Evolutionary conservation across 2,113 vertebrate species (phyloP).

Genomic region (Acanthochromis polyacanthus): DNA sequence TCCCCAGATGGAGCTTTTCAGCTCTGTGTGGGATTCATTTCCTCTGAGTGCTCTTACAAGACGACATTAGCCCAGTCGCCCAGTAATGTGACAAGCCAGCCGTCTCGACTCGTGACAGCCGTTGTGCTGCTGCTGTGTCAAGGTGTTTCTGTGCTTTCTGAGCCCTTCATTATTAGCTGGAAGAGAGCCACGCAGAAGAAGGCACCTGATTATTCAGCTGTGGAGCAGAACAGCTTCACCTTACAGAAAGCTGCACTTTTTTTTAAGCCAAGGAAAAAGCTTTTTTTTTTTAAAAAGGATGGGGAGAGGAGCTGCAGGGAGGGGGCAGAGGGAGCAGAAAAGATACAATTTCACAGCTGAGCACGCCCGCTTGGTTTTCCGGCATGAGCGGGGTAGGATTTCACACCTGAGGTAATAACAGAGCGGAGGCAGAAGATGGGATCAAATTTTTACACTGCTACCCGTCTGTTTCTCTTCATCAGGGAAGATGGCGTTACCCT

Average conservation of each 20-base stretch:
- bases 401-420: conserved; percentile 81
- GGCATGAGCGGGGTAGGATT: conserved; percentile 65
- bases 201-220: conserved; percentile 47
- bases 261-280: conserved; percentile 27
- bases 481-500: conserved; percentile 46
- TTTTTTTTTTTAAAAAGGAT: conserved; percentile 3
- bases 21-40: conserved; percentile 25
- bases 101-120: conserved; percentile 18
- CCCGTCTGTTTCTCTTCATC: conserved; percentile 67
- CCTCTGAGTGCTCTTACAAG: conserved; percentile 25
- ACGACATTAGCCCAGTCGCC: conserved; percentile 19
- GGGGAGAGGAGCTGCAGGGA: conserved; percentile 36
- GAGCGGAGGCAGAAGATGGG: conserved; percentile 61
- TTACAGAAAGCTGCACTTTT: conserved; percentile 27
- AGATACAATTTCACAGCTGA: conserved; percentile 84
- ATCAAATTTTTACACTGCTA: conserved; percentile 66
- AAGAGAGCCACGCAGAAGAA: not conserved
- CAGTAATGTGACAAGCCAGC: conserved; percentile 37
- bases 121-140: not conserved
- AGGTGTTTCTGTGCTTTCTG: conserved; percentile 23
- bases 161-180: conserved; percentile 42
- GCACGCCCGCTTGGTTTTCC: conserved; percentile 69
- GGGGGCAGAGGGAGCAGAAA: conserved; percentile 52
- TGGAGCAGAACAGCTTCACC: conserved; percentile 40
- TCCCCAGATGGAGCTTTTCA: conserved; percentile 45